phyloP scores from a whole-genome alignment of 2,888 invertebrate species.

The Eristalis pertinax region DNA sequence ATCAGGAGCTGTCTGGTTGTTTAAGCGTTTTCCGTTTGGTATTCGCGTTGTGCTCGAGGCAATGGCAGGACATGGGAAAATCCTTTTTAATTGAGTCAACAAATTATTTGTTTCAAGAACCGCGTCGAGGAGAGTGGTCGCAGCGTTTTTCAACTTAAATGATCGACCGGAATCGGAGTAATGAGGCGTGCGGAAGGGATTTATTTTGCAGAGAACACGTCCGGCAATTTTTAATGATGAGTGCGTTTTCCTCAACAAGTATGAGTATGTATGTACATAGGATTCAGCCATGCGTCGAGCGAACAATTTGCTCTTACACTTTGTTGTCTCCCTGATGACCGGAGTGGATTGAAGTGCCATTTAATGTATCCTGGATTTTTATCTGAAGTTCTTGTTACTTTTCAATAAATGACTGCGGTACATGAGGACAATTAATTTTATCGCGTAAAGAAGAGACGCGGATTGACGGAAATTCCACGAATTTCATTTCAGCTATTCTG shows the following conservation, averaged over 20 bases:
- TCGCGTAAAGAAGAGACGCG: too few species aligned
- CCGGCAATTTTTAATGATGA: background rate
- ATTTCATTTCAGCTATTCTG: too few species aligned
- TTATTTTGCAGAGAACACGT: background rate
- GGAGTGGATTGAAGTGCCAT: too few species aligned
- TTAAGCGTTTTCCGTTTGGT: background rate
- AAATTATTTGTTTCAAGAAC: background rate
- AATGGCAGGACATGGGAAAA: background rate
- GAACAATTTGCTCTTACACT: too few species aligned
- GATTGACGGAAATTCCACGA: too few species aligned
- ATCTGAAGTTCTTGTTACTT: too few species aligned
- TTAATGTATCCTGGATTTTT: too few species aligned
- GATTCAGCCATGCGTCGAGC: background rate
- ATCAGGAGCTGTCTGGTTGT: background rate
- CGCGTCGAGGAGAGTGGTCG: background rate
- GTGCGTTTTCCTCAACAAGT: background rate
- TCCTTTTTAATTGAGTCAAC: slow-evolving; percentile 7
- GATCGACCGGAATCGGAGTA: background rate
- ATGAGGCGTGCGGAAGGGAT: background rate
- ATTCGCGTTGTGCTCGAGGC: background rate
- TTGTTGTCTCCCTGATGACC: too few species aligned
- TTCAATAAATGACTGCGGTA: too few species aligned
- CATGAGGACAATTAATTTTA: too few species aligned
- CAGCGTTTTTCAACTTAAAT: background rate
- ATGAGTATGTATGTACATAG: background rate